These are phyloP conservation scores for Lepeophtheirus salmonis DNA, from an alignment of 1,140 invertebrate genomes.

Conservation along the genomic window DNA sequence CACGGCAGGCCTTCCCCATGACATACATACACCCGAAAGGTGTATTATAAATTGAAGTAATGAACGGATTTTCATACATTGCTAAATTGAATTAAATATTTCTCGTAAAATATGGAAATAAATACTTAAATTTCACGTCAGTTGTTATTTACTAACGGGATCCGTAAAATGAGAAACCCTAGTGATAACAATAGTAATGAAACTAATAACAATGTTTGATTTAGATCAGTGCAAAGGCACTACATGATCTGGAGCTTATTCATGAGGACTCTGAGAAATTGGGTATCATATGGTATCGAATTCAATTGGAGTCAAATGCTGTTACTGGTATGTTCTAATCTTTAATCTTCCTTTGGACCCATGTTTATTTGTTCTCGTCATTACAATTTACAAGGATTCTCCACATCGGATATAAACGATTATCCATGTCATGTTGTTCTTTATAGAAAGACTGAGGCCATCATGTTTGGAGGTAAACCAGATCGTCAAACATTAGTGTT, in stretches of 20 bases:
- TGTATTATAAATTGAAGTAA: too few relatives aligned
- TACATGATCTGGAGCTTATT: conserved; percentile 11
- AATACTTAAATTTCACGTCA: neutral
- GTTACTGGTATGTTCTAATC: neutral
- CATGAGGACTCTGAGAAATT: conserved; percentile 1
- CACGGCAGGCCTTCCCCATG: too few relatives aligned
- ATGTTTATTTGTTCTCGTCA: neutral
- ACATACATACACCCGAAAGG: too few relatives aligned
- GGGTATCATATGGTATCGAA: neutral
- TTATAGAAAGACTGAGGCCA: neutral
- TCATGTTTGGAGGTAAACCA: neutral
- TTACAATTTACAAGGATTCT: neutral
- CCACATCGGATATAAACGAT: neutral
- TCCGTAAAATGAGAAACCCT: neutral
- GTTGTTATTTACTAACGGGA: too few relatives aligned
- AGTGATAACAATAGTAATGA: neutral
- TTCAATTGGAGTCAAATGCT: neutral
- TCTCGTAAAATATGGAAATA: neutral
- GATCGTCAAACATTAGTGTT: conserved; percentile 12
- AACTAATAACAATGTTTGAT: neutral
- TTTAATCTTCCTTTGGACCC: neutral
- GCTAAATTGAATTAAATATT: neutral
- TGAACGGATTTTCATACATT: too few relatives aligned
- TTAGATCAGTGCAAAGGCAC: conserved; percentile 2
- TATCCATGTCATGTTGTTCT: neutral